Evolutionary conservation across 2,113 vertebrate genomes (phyloP).

Genomic region (Ploceus nigricollis): DNA sequence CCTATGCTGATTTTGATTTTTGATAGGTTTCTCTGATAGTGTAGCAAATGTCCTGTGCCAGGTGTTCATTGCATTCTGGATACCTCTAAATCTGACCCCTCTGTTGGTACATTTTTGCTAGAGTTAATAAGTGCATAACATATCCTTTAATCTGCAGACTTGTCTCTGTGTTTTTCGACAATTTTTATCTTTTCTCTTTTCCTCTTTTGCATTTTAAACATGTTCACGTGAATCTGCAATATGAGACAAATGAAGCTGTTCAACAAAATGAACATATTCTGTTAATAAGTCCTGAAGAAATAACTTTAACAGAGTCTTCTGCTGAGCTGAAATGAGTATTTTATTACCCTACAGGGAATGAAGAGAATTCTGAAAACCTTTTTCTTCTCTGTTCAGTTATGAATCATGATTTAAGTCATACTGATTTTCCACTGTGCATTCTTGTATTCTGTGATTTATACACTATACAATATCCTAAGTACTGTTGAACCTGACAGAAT

Average conservation of each 20-base stretch:
- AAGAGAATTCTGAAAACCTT: not conserved
- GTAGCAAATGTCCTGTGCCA: not conserved
- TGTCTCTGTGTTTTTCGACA: not conserved
- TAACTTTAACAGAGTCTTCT: not conserved
- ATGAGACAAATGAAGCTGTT: not conserved
- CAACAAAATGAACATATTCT: not conserved
- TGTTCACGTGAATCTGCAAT: not conserved
- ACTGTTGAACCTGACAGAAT: not conserved
- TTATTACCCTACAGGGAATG: not conserved
- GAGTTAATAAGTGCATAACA: not conserved
- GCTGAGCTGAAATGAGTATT: not conserved
- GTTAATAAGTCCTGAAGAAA: not conserved
- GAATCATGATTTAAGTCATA: not conserved
- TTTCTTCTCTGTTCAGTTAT: not conserved
- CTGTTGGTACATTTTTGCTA: not conserved
- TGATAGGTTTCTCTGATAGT: not conserved
- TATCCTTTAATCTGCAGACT: not conserved
- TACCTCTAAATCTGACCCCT: not conserved
- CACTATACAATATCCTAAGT: not conserved
- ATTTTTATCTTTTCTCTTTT: not conserved
- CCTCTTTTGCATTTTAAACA: not conserved
- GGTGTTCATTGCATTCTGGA: not conserved
- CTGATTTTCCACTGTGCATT: not conserved
- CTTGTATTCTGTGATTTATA: not conserved
- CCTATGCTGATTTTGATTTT: not conserved